phyloP scores from a whole-genome alignment of 2,888 invertebrate genomes.

The Petrophora chlorosata region DNA sequence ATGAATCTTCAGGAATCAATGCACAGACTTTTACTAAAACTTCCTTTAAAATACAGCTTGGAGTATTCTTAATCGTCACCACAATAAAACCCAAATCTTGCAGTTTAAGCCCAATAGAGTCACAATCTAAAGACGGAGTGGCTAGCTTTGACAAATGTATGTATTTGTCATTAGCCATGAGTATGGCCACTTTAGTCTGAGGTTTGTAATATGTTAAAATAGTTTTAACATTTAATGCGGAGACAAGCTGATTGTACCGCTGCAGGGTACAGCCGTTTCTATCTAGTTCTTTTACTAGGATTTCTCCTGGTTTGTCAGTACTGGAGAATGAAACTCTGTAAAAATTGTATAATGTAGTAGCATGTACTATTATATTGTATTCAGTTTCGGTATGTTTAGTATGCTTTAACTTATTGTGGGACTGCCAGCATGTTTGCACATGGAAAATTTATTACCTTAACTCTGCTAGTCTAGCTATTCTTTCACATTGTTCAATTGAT shows the following conservation, averaged over 20 bases:
- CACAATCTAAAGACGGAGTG: constrained; percentile 74
- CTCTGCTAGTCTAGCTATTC: constrained; percentile 62
- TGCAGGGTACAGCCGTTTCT: constrained; percentile 55
- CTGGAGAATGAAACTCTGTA: constrained; percentile 55
- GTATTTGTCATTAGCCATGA: constrained; percentile 75
- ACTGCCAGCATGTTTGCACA: too few species aligned
- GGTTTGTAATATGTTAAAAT: constrained; percentile 64
- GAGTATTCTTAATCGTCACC: constrained; percentile 62
- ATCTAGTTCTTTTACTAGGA: constrained; percentile 64
- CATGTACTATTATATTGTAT: not conserved
- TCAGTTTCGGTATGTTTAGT: not conserved
- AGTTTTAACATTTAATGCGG: constrained; percentile 48
- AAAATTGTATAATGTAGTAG: too few species aligned
- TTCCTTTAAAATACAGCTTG: constrained; percentile 50
- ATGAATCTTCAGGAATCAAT: constrained; percentile 65
- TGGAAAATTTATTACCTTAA: too few species aligned
- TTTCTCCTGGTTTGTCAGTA: constrained; percentile 61
- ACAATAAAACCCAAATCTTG: constrained; percentile 67
- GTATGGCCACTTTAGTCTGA: constrained; percentile 68
- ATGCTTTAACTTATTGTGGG: not conserved
- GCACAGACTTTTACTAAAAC: constrained; percentile 54
- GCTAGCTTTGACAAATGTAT: constrained; percentile 63
- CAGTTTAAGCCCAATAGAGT: constrained; percentile 59
- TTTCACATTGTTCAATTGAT: constrained; percentile 61
- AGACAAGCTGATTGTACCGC: constrained; percentile 52